Conservation (phyloP, 2,113 vertebrate species). For the Thymallus thymallus region DNA sequence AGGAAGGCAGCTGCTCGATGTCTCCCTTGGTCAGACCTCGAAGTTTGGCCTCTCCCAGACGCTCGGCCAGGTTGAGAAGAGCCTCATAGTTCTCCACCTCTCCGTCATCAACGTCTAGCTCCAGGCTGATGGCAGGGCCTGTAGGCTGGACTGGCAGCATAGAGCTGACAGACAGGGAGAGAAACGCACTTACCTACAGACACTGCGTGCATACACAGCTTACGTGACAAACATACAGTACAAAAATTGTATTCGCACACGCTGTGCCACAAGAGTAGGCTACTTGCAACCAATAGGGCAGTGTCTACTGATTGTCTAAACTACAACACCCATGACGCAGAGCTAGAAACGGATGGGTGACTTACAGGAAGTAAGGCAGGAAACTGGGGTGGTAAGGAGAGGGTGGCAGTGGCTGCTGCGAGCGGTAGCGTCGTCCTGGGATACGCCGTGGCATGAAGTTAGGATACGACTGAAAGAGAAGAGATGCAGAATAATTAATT, state of each 20-base stretch:
- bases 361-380: constrained; percentile 98
- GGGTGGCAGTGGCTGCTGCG: constrained; percentile 91
- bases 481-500: neutral
- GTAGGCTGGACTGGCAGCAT: constrained; percentile 97
- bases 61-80: constrained; percentile 93
- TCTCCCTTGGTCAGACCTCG: constrained; percentile 94
- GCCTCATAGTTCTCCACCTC: constrained; percentile 99
- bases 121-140: constrained; percentile 93
- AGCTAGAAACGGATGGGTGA: constrained; percentile 17
- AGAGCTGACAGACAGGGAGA: constrained; percentile 73
- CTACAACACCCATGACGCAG: neutral
- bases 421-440: constrained; percentile 89
- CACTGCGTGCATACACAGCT: neutral
- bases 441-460: constrained; percentile 95
- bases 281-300: neutral
- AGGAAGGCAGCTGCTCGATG: constrained; percentile 98
- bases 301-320: neutral
- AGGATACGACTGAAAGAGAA: constrained; percentile 84
- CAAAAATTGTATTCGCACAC: neutral
- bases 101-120: constrained; percentile 97
- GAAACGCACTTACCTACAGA: neutral
- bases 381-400: constrained; percentile 96
- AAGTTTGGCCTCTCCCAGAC: constrained; percentile 96
- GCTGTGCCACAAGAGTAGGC: too few species aligned
- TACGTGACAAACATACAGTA: neutral